Percentiles rank a stretch among this genome's conserved stretches.
Conservation (phyloP, 92 coral and sea anemone genomes). For the Ricordea florida region DNA sequence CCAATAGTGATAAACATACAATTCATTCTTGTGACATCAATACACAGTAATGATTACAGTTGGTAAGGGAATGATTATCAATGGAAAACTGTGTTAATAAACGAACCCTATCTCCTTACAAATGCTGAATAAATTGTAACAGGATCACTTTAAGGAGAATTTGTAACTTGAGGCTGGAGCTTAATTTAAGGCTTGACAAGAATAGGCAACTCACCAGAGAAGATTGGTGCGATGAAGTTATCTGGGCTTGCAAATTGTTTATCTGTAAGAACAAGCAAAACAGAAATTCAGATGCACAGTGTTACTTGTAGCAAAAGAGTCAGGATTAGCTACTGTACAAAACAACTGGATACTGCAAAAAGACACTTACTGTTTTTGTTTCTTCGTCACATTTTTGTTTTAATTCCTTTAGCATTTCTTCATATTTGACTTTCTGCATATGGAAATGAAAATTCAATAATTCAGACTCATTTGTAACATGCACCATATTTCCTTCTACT, state of each 20-base stretch:
- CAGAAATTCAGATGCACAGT: background rate
- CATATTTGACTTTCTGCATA: slow-evolving; percentile 88
- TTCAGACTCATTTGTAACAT: background rate
- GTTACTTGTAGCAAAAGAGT: too few species aligned
- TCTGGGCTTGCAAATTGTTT: slow-evolving; percentile 69
- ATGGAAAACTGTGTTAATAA: too few species aligned
- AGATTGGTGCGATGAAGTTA: slow-evolving; percentile 60
- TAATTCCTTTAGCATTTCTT: slow-evolving; percentile 79
- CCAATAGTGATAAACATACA: too few species aligned
- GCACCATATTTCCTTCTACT: background rate
- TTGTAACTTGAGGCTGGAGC: too few species aligned
- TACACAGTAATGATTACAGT: too few species aligned
- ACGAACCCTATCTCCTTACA: too few species aligned
- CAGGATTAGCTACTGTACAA: background rate
- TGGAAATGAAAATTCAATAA: background rate
- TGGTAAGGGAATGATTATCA: too few species aligned
- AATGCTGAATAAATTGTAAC: too few species aligned
- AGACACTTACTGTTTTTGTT: slow-evolving; percentile 73
- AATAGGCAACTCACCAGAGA: slow-evolving; percentile 57
- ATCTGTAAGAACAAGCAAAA: slow-evolving; percentile 39
- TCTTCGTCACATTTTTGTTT: slow-evolving; percentile 97
- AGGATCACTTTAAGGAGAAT: too few species aligned
- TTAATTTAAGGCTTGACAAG: background rate
- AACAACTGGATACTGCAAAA: too few species aligned
- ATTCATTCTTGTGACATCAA: too few species aligned